Evolutionary conservation across 1,140 invertebrate genomes (phyloP), one percentile per base, ranked within the genome.

Genomic region (Bicyclus anynana): DNA sequence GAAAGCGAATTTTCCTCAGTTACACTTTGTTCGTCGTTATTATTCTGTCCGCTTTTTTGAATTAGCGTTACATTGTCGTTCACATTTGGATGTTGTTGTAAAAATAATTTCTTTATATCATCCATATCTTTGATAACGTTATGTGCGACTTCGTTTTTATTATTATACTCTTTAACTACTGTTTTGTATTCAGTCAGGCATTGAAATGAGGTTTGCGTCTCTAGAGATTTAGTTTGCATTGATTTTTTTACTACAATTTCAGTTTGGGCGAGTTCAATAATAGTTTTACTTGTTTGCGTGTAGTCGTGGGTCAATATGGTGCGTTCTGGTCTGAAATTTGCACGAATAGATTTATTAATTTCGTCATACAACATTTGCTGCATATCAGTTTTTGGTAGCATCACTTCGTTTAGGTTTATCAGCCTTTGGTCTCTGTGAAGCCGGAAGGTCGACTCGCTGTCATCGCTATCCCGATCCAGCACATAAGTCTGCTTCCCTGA

Each of bases 281-380:
- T 82, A 20, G 84, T 86, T 72, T 84, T 87, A 46, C 84, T 87
- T 0, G 84, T 87, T 60, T 87, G 84, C 10, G 84, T 87, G 23
- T 69, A 87, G 63, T 87, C 80, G 56, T 85, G 73, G 10, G 74
- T 17, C 0, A 47, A 14, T n/a, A n/a, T n/a, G n/a, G 2, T 20
- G 1, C 3, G 17, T 17, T 1, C 17, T n/a, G n/a, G n/a, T 16
- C 17, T 40, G 12, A 33, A 1, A 33, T 33, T 33, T 7, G 29
- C 7, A 33, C 7, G 29, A 6, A 33, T 33, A 3, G 29, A 12
- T 33, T 33, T 33, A 12, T 33, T 33, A 12, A 12, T 33, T 6
- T 33, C 29, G n/a, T 33, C 10, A 12, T 33, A 12, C 3, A 40
- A 2, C 2, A 16, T 10, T 42, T 49, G n/a, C 16, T 26, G 49